Evolutionary conservation across 2,888 invertebrate species (phyloP).

Genomic region (Adelphocoris suturalis): DNA sequence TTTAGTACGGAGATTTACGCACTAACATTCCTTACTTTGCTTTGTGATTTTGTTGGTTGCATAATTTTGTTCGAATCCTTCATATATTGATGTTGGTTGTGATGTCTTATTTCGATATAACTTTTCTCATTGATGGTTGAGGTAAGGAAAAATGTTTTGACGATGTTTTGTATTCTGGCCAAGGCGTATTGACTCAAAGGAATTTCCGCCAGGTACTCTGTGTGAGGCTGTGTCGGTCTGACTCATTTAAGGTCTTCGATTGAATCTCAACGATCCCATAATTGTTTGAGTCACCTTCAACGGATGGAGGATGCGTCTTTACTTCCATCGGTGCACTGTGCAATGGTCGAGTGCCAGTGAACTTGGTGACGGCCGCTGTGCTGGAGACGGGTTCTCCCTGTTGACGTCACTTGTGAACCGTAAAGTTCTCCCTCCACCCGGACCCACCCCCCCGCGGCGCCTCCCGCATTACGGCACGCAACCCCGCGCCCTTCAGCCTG

Average conservation of each 20-base stretch:
- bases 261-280: neutral
- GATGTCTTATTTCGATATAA: too few relatives aligned
- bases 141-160: too few relatives aligned
- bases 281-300: neutral
- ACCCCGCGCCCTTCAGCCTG: constrained; percentile 17
- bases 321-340: neutral
- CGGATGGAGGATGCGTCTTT: neutral
- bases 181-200: too few relatives aligned
- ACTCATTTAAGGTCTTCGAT: neutral
- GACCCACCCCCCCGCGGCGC: constrained; percentile 35
- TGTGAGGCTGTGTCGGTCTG: neutral
- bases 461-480: constrained; percentile 42
- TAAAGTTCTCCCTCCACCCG: constrained; percentile 42
- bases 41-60: too few relatives aligned
- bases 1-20: too few relatives aligned
- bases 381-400: neutral
- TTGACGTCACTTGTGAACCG: constrained; percentile 28
- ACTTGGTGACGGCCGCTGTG: constrained; percentile 21
- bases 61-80: too few relatives aligned
- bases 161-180: too few relatives aligned
- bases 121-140: too few relatives aligned
- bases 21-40: too few relatives aligned
- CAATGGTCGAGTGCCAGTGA: constrained; percentile 23
- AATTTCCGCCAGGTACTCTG: too few relatives aligned
- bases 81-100: too few relatives aligned